These are phyloP conservation scores for Trachelus troglodyta DNA, from an alignment of 2,888 invertebrate species.

Conservation along the genomic window DNA sequence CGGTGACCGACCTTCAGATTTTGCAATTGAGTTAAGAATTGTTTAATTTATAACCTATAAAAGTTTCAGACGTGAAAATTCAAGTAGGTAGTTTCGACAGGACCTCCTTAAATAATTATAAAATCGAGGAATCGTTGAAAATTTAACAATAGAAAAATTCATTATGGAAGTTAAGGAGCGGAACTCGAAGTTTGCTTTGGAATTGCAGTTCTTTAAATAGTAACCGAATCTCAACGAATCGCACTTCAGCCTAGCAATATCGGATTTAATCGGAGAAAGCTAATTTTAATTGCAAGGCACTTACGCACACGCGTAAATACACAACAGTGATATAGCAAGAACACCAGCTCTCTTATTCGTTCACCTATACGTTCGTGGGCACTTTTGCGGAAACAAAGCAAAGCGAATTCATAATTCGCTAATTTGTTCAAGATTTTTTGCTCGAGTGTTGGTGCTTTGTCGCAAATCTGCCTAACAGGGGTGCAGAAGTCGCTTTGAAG, in stretches of 20 bases:
- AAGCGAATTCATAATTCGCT: slow-evolving; percentile 59
- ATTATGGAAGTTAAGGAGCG: background rate
- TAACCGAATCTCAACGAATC: background rate
- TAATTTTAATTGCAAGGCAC: slow-evolving; percentile 59
- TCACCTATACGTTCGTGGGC: slow-evolving; percentile 23
- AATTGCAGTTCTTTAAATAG: background rate
- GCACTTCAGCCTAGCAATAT: background rate
- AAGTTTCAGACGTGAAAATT: too few species aligned
- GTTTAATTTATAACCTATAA: too few species aligned
- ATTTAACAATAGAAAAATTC: too few species aligned
- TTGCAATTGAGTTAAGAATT: too few species aligned
- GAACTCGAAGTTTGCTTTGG: background rate
- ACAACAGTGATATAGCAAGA: slow-evolving; percentile 35
- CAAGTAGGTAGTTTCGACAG: too few species aligned
- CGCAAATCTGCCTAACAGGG: slow-evolving; percentile 28
- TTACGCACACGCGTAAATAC: slow-evolving; percentile 44
- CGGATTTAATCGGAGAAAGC: slow-evolving; percentile 46
- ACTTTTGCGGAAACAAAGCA: slow-evolving; percentile 50
- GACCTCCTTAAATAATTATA: background rate
- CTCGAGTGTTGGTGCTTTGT: slow-evolving; percentile 45
- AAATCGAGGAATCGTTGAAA: background rate
- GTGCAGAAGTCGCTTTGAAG: slow-evolving; percentile 49
- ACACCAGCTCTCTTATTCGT: slow-evolving; percentile 25
- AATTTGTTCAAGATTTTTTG: slow-evolving; percentile 58
- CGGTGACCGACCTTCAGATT: too few species aligned